Conservation (phyloP, 2,113 vertebrate species). For the Semnornis frantzii region DNA sequence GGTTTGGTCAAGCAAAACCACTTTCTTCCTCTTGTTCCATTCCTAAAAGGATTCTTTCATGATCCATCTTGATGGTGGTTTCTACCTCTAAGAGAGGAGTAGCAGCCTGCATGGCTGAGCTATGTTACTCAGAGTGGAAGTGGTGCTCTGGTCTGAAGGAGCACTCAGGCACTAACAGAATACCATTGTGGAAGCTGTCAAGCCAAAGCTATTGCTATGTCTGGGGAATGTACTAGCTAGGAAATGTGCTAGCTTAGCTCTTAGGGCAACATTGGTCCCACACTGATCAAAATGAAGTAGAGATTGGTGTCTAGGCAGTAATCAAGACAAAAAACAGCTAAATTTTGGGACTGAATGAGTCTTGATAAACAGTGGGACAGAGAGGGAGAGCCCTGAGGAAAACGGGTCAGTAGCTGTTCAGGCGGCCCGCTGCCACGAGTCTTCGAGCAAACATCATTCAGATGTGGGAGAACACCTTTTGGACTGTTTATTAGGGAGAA, state of each 20-base stretch:
- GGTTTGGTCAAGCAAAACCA: neutral
- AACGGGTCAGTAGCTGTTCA: neutral
- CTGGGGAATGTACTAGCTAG: neutral
- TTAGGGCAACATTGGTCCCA: neutral
- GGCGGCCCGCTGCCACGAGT: neutral
- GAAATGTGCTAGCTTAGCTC: neutral
- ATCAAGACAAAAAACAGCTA: neutral
- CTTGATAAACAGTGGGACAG: neutral
- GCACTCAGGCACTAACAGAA: fast-evolving
- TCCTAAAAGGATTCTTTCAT: neutral
- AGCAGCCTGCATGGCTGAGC: neutral
- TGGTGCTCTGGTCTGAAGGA: neutral
- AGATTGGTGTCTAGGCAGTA: neutral
- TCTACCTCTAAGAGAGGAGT: neutral
- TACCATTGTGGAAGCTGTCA: neutral
- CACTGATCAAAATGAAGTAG: neutral
- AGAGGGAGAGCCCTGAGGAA: neutral
- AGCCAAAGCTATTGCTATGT: neutral
- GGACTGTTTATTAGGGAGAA: neutral
- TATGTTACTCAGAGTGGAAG: neutral
- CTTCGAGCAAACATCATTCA: neutral
- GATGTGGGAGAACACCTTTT: neutral
- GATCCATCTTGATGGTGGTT: neutral
- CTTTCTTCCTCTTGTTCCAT: neutral
- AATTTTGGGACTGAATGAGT: neutral